Conservation (phyloP, 2,797 vertebrate species). For the Carapus acus region DNA sequence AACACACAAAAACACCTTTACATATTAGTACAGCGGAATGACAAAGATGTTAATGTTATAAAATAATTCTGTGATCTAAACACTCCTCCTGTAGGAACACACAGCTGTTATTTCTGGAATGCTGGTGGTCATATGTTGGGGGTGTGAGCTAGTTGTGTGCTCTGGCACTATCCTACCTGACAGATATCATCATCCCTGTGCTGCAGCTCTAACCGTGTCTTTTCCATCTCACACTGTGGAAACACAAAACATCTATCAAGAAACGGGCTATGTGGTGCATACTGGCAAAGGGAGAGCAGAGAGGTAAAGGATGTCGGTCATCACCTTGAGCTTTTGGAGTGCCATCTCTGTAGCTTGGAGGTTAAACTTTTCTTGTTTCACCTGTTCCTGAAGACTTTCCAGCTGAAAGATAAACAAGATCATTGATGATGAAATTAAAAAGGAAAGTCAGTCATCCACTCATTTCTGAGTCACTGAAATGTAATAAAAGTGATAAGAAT, state of each 20-base stretch:
- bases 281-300: neutral
- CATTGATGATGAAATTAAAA: neutral
- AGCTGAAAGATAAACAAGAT: neutral
- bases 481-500: too few species aligned
- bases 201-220: slow-evolving; percentile 45
- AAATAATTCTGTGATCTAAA: neutral
- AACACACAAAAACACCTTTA: neutral
- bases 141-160: too few species aligned
- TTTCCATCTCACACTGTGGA: slow-evolving; percentile 44
- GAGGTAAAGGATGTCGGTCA: neutral
- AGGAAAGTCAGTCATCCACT: too few species aligned
- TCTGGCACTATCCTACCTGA: slow-evolving; percentile 54
- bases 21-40: neutral
- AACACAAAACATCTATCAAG: slow-evolving; percentile 11
- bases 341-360: slow-evolving; percentile 22
- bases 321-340: slow-evolving; percentile 47
- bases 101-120: too few species aligned
- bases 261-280: neutral
- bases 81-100: too few species aligned
- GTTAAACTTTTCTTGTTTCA: slow-evolving; percentile 30
- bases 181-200: slow-evolving; percentile 47
- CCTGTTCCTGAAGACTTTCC: slow-evolving; percentile 23
- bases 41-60: slow-evolving; percentile 1
- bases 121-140: too few species aligned
- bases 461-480: too few species aligned